Evolutionary conservation across 2,888 invertebrate species (phyloP).

Genomic region (Spilarctia lutea): DNA sequence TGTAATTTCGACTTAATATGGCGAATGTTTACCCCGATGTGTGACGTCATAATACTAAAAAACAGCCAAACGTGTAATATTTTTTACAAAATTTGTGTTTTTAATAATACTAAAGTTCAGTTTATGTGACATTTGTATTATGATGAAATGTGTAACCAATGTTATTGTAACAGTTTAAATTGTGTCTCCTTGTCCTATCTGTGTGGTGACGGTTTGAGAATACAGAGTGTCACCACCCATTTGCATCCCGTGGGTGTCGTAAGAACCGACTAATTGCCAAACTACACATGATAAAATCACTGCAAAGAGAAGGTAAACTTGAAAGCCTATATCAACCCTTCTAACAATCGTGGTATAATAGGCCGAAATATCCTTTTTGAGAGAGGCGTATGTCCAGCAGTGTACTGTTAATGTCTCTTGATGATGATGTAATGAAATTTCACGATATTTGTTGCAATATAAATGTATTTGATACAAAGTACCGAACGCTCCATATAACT

Average conservation of each 20-base stretch:
- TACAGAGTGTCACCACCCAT: too few relatives aligned
- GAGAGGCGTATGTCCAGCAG: too few relatives aligned
- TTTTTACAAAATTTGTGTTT: background rate
- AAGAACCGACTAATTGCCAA: too few relatives aligned
- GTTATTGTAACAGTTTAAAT: constrained; percentile 7
- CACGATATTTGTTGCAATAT: constrained; percentile 6
- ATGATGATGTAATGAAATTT: too few relatives aligned
- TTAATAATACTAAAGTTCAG: background rate
- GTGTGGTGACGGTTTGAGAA: too few relatives aligned
- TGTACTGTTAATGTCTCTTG: too few relatives aligned
- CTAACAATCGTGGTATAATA: too few relatives aligned
- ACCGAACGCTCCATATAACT: constrained; percentile 34
- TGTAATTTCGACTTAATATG: constrained; percentile 33
- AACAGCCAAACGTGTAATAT: background rate
- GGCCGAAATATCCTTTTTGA: too few relatives aligned
- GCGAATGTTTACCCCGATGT: constrained; percentile 41
- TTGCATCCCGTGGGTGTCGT: too few relatives aligned
- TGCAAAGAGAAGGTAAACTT: too few relatives aligned
- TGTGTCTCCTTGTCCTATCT: constrained; percentile 3
- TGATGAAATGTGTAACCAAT: background rate
- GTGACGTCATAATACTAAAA: background rate
- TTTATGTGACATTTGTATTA: constrained; percentile 9
- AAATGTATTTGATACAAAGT: constrained; percentile 36
- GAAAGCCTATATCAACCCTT: too few relatives aligned
- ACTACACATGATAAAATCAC: too few relatives aligned